A percentile compares a stretch with the other conserved stretches of the same genome.
Conservation (phyloP, 2,113 vertebrate genomes). For the Psittacula cyanocephala region DNA sequence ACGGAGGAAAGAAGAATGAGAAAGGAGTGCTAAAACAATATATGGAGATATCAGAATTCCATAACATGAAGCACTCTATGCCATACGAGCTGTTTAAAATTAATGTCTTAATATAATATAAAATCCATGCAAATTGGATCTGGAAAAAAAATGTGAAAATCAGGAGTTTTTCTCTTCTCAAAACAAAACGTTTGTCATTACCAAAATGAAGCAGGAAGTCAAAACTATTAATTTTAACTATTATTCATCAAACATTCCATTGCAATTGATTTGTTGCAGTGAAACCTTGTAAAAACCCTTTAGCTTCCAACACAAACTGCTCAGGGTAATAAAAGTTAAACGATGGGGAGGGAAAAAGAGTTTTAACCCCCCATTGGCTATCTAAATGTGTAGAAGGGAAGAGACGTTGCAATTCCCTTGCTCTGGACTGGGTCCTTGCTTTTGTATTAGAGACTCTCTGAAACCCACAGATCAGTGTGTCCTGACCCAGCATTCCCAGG, state of each 20-base stretch:
- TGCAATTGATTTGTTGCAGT: neutral
- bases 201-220: constrained; percentile 2
- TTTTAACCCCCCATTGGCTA: neutral
- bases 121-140: constrained; percentile 16
- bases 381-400: neutral
- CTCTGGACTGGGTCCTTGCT: neutral
- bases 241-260: neutral
- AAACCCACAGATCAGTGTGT: neutral
- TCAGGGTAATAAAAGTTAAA: neutral
- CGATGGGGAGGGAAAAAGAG: neutral
- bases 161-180: neutral
- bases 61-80: neutral
- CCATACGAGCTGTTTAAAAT: constrained; percentile 19
- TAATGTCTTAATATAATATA: constrained; percentile 3
- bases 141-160: neutral
- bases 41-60: neutral
- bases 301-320: neutral
- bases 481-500: neutral
- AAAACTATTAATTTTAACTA: constrained; percentile 29
- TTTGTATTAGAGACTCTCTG: neutral
- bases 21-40: neutral
- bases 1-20: neutral
- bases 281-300: neutral
- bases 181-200: constrained; percentile 12
- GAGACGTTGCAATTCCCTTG: neutral